Evolutionary conservation across 2,113 vertebrate genomes (phyloP).

Genomic region (Antennarius striatus): DNA sequence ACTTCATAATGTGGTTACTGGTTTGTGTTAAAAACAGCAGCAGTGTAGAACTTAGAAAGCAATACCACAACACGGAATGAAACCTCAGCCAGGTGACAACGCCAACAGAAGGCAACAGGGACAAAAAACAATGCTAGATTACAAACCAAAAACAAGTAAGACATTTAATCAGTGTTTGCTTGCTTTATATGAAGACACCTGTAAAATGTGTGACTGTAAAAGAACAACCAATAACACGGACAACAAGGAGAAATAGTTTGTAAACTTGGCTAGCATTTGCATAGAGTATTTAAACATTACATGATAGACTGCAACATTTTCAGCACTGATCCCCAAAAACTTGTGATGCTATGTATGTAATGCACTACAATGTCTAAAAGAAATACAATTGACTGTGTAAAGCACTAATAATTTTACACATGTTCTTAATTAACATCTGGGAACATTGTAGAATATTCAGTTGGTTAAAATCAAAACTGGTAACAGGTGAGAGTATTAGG

Average conservation of each 20-base stretch:
- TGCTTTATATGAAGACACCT: background rate
- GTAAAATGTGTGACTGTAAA: background rate
- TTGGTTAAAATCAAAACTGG: no score
- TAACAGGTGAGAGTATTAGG: no score
- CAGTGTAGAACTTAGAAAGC: background rate
- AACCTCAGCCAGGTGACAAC: background rate
- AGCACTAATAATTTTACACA: no score
- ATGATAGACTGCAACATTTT: no score
- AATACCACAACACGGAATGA: background rate
- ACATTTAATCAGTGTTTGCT: background rate
- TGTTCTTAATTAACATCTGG: no score
- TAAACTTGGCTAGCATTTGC: background rate
- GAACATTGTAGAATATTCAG: no score
- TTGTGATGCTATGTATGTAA: no score
- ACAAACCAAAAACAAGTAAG: background rate
- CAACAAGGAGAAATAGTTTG: background rate
- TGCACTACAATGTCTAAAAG: no score
- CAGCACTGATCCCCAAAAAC: no score
- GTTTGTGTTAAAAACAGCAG: slow-evolving; percentile 13
- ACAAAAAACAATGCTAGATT: background rate
- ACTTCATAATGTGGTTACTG: slow-evolving; percentile 2
- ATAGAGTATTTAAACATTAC: no score
- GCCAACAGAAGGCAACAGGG: background rate
- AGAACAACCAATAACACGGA: background rate
- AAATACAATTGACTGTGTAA: no score